Evolutionary conservation across 2,888 invertebrate species (phyloP).

Genomic region (Empis livida): DNA sequence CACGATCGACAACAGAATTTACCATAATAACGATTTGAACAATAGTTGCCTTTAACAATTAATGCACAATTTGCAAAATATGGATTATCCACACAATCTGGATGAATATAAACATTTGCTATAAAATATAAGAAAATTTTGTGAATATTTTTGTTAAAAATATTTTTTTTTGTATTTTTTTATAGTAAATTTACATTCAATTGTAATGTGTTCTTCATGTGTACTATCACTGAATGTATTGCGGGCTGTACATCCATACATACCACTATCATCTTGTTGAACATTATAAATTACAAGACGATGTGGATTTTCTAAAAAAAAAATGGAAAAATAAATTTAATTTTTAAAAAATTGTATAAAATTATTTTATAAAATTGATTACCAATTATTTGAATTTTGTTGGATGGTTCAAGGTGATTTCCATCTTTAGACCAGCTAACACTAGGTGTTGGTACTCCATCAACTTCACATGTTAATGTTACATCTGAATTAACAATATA

Average conservation of each 20-base stretch:
- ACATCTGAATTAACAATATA: constrained; percentile 56
- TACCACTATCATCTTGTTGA: constrained; percentile 57
- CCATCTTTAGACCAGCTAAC: constrained; percentile 76
- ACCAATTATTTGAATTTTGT: constrained; percentile 55
- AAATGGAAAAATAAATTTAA: constrained; percentile 5
- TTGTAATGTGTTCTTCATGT: constrained; percentile 50
- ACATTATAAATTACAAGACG: constrained; percentile 55
- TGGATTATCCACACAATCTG: constrained; percentile 74
- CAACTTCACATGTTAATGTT: constrained; percentile 58
- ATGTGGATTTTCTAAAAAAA: constrained; percentile 46
- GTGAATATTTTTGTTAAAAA: no score
- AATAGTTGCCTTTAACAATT: constrained; percentile 73
- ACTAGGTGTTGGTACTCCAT: constrained; percentile 62
- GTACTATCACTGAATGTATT: constrained; percentile 57
- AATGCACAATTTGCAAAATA: constrained; percentile 82
- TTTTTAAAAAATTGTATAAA: no score
- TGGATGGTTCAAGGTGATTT: constrained; percentile 39
- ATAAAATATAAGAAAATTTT: constrained; percentile 9
- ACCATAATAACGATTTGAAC: constrained; percentile 83
- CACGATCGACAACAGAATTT: constrained; percentile 90
- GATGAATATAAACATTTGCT: constrained; percentile 49
- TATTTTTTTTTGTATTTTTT: background rate
- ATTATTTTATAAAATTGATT: constrained; percentile 12
- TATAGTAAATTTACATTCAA: constrained; percentile 56
- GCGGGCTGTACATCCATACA: constrained; percentile 69